phyloP scores from a whole-genome alignment of 2,113 vertebrate genomes.

The Mobula birostris region DNA sequence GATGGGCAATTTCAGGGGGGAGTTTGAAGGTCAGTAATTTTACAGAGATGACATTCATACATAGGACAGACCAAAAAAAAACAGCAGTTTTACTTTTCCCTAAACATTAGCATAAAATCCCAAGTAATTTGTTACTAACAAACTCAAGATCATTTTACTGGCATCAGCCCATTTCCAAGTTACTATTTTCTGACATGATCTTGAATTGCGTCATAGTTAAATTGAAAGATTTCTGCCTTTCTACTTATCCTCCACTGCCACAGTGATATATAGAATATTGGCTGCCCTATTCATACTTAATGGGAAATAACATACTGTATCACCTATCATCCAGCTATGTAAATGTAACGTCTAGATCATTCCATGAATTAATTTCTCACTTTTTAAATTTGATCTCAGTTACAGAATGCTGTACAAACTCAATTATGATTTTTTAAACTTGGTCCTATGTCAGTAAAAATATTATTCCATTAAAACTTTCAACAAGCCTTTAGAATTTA shows the following conservation, averaged over 20 bases:
- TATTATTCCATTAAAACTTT: background rate
- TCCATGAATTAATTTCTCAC: background rate
- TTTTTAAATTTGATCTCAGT: background rate
- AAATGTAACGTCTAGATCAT: background rate
- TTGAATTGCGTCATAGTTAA: background rate
- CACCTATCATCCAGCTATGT: background rate
- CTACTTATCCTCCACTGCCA: background rate
- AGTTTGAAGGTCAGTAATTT: background rate
- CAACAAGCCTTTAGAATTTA: background rate
- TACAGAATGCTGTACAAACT: background rate
- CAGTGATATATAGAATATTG: background rate
- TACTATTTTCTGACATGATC: background rate
- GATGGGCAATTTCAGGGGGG: background rate
- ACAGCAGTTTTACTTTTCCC: background rate
- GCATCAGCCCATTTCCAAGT: background rate
- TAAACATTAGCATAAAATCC: no score
- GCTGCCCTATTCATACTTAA: background rate
- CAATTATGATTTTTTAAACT: background rate
- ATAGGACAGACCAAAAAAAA: background rate
- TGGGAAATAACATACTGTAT: background rate
- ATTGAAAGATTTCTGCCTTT: background rate
- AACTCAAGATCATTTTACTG: background rate
- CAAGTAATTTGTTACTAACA: background rate
- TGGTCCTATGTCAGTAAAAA: background rate
- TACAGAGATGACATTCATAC: no score